Conservation (phyloP, 2,113 vertebrate species). For the Podarcis raffonei region DNA sequence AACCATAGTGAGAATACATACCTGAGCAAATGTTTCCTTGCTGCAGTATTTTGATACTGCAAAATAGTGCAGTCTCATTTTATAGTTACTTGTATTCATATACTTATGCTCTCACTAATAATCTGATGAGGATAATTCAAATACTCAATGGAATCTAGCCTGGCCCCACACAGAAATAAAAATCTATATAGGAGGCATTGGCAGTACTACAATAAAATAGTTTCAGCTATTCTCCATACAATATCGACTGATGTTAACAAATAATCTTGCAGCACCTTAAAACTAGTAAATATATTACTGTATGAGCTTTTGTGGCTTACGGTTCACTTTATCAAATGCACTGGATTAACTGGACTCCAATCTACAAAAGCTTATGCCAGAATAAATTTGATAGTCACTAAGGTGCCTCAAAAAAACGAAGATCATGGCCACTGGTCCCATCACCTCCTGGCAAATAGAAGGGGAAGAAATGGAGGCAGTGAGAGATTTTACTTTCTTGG, state of each 20-base stretch:
- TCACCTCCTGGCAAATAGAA: too few relatives aligned
- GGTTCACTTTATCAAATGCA: neutral
- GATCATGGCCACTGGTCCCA: too few relatives aligned
- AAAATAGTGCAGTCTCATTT: neutral
- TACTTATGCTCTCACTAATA: neutral
- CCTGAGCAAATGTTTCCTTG: neutral
- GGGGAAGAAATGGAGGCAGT: too few relatives aligned
- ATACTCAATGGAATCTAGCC: neutral
- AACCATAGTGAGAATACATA: neutral
- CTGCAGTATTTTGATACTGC: neutral
- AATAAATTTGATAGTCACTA: neutral
- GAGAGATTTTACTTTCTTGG: too few relatives aligned
- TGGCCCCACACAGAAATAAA: neutral
- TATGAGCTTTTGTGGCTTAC: neutral
- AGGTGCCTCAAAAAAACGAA: neutral
- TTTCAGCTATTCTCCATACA: neutral
- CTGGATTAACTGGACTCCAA: neutral
- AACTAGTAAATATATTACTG: neutral
- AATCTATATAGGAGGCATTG: neutral
- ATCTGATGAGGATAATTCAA: neutral
- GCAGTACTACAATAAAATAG: fast-evolving
- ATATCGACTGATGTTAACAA: neutral
- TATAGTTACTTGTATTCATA: neutral
- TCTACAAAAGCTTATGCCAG: neutral
- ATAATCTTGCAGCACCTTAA: neutral